Evolutionary conservation across 2,888 invertebrate genomes (phyloP).

Genomic region (Protodeltote pygarga): DNA sequence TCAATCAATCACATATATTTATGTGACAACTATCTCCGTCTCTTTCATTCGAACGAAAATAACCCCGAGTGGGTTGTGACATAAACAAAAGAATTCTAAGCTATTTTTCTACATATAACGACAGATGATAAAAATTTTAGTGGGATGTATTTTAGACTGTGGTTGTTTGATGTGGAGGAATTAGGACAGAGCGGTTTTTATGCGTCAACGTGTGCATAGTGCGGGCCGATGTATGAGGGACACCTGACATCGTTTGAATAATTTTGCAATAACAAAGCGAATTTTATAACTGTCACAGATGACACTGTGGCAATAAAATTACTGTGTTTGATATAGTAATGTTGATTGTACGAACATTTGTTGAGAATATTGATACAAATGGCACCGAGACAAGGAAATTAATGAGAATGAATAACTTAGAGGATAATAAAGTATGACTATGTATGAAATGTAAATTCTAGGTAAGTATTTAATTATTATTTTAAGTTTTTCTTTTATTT

Average conservation of each 20-base stretch:
- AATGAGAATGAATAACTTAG: not conserved
- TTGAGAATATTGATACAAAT: slow-evolving; percentile 12
- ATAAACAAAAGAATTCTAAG: slow-evolving; percentile 60
- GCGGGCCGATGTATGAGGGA: slow-evolving; percentile 66
- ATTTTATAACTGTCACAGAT: slow-evolving; percentile 73
- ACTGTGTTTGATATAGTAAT: slow-evolving; percentile 41
- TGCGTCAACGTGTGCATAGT: slow-evolving; percentile 60
- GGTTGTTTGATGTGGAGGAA: slow-evolving; percentile 50
- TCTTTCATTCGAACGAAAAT: slow-evolving; percentile 63
- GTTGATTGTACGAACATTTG: slow-evolving; percentile 15
- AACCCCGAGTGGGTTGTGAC: slow-evolving; percentile 56
- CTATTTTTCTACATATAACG: slow-evolving; percentile 51
- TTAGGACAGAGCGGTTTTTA: slow-evolving; percentile 55
- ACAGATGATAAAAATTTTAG: slow-evolving; percentile 56
- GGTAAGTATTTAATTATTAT: too few relatives aligned
- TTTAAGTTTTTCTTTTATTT: too few relatives aligned
- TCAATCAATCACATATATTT: slow-evolving; percentile 84
- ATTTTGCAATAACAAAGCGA: slow-evolving; percentile 76
- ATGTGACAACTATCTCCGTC: slow-evolving; percentile 80
- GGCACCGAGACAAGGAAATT: not conserved
- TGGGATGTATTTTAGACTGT: slow-evolving; percentile 54
- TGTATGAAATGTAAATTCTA: too few relatives aligned
- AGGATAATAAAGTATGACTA: not conserved
- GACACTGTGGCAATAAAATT: slow-evolving; percentile 69
- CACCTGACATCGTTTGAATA: slow-evolving; percentile 81